A percentile compares a stretch with the other conserved stretches of the same genome.
Conservation (phyloP, 2,888 invertebrate species). For the Lepidocyrtinus sp. region DNA sequence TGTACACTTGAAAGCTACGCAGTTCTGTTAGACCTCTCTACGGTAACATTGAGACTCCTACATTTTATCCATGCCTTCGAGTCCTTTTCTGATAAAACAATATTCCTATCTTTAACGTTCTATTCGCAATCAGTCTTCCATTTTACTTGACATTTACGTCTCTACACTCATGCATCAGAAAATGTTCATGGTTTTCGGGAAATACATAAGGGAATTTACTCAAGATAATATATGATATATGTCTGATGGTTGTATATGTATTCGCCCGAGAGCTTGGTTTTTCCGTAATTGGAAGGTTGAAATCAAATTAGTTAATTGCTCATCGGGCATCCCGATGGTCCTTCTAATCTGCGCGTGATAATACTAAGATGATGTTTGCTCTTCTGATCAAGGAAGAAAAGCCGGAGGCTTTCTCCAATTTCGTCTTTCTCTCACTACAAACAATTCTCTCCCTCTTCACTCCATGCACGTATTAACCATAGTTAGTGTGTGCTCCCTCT, state of each 20-base stretch:
- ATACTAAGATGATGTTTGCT: slow-evolving; percentile 70
- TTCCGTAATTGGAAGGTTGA: slow-evolving; percentile 70
- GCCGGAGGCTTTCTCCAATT: slow-evolving; percentile 55
- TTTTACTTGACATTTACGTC: slow-evolving; percentile 6
- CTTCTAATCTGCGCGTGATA: slow-evolving; percentile 71
- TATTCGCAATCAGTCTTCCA: slow-evolving; percentile 36
- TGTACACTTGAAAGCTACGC: too few species aligned
- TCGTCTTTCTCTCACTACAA: slow-evolving; percentile 38
- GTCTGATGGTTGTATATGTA: not conserved
- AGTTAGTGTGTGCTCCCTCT: slow-evolving; percentile 27
- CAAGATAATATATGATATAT: not conserved
- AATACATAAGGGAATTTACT: slow-evolving; percentile 3
- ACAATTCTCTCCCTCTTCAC: slow-evolving; percentile 25
- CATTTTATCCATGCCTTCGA: too few species aligned
- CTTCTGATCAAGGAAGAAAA: slow-evolving; percentile 67
- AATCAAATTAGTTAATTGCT: slow-evolving; percentile 71
- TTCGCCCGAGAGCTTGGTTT: slow-evolving; percentile 18
- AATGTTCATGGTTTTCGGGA: slow-evolving; percentile 2
- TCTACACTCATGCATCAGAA: not conserved
- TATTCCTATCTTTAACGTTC: too few species aligned
- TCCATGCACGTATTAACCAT: slow-evolving; percentile 12
- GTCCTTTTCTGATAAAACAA: too few species aligned
- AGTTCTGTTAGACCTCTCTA: too few species aligned
- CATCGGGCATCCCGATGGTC: slow-evolving; percentile 70
- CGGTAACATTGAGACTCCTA: too few species aligned